Conservation (phyloP, 1,140 invertebrate species). For the Anastatus disparis region DNA sequence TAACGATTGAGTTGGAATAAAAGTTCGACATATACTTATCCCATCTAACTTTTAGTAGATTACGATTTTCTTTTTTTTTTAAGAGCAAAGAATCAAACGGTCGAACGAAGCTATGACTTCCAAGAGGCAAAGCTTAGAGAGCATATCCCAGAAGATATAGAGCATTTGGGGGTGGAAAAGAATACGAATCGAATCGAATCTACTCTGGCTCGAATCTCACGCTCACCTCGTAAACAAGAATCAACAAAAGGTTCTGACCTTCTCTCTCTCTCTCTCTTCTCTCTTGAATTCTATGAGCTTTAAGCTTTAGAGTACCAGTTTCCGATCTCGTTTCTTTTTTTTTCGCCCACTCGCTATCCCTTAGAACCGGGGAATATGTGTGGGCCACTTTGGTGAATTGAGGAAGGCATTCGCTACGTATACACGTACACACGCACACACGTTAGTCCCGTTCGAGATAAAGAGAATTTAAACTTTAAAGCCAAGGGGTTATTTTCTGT, state of each 20-base stretch:
- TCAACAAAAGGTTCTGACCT: conserved; percentile 65
- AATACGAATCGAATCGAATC: conserved; percentile 49
- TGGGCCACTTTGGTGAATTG: conserved; percentile 53
- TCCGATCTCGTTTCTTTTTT: not conserved
- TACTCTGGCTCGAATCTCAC: conserved; percentile 62
- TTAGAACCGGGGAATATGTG: too few relatives aligned
- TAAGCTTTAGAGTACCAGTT: too few relatives aligned
- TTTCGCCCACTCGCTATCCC: conserved; percentile 48
- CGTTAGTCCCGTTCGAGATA: too few relatives aligned
- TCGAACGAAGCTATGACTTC: too few relatives aligned
- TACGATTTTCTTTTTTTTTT: conserved; percentile 34
- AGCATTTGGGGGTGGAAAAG: conserved; percentile 24
- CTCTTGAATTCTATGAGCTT: too few relatives aligned
- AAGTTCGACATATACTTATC: not conserved
- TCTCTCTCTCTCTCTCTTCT: too few relatives aligned
- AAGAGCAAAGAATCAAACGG: conserved; percentile 23
- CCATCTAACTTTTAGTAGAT: not conserved
- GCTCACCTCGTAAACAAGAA: conserved; percentile 63
- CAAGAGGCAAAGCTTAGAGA: too few relatives aligned
- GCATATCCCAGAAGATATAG: conserved; percentile 45
- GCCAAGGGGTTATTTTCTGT: conserved; percentile 49
- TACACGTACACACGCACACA: too few relatives aligned
- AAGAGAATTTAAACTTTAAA: conserved; percentile 66
- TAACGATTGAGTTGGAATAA: not conserved
- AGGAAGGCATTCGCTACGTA: conserved; percentile 50